These are phyloP conservation scores for Leptoteleia sp. DNA, from an alignment of 1,140 invertebrate genomes.

Conservation along the genomic window DNA sequence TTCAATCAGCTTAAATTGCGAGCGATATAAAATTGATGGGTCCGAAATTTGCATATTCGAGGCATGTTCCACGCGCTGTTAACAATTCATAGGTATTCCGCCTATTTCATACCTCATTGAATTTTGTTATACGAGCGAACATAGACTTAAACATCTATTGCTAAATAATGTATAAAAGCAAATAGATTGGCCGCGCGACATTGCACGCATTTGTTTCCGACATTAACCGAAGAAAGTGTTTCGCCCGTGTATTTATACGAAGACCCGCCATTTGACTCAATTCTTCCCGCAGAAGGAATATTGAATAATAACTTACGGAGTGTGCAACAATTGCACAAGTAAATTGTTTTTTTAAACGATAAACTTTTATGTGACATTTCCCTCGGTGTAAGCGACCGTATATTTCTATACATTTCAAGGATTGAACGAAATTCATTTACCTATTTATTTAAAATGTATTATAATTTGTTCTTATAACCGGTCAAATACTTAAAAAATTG, in stretches of 20 bases:
- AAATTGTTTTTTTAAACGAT: no score
- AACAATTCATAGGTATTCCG: constrained; percentile 43
- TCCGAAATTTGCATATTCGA: constrained; percentile 39
- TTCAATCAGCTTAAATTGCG: constrained; percentile 7
- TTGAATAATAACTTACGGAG: constrained; percentile 10
- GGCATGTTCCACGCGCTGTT: constrained; percentile 9
- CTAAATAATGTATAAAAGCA: constrained; percentile 48
- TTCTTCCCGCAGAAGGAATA: constrained; percentile 4
- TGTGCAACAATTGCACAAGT: constrained; percentile 8
- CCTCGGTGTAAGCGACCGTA: no score
- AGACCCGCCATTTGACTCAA: neutral
- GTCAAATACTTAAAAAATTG: no score
- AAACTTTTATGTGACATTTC: no score
- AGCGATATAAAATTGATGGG: constrained; percentile 20
- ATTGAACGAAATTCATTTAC: no score
- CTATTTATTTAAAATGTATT: no score
- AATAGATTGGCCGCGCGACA: constrained; percentile 34
- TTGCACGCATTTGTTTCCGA: constrained; percentile 21
- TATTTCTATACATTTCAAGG: no score
- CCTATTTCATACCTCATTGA: constrained; percentile 50
- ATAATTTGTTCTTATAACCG: no score
- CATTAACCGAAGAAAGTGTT: constrained; percentile 19
- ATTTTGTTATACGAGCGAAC: constrained; percentile 41
- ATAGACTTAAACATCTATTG: constrained; percentile 36
- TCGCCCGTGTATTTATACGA: constrained; percentile 15